Conservation (phyloP, 1,140 invertebrate species). For the Oryzaephilus surinamensis region DNA sequence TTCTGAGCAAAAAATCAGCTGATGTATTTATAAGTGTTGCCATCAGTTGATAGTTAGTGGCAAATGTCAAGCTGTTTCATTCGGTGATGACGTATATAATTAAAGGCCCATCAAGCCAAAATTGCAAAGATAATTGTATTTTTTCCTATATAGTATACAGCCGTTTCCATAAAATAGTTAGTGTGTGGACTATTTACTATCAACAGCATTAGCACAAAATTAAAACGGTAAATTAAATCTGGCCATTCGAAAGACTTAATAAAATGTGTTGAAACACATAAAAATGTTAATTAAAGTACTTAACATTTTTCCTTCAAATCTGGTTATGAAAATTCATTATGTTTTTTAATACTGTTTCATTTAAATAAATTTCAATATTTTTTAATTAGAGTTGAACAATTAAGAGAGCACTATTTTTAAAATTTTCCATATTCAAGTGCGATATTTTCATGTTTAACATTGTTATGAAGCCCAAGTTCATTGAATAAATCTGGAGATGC, state of each 20-base stretch:
- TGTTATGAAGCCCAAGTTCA: not conserved
- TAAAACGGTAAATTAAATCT: no score
- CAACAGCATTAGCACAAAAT: not conserved
- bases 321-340: no score
- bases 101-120: slow-evolving; percentile 5
- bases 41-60: not conserved
- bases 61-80: slow-evolving; percentile 2
- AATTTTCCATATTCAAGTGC: not conserved
- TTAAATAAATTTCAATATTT: slow-evolving; percentile 1
- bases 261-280: no score
- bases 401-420: no score
- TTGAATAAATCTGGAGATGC: slow-evolving; percentile 1
- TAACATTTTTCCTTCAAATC: no score
- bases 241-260: no score
- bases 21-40: slow-evolving; percentile 6
- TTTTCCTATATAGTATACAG: not conserved
- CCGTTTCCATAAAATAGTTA: not conserved
- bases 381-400: no score
- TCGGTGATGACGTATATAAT: no score
- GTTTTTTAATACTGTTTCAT: no score
- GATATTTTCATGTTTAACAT: not conserved
- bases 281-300: no score
- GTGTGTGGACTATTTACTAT: not conserved
- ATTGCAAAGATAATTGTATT: slow-evolving; percentile 4
- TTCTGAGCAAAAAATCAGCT: slow-evolving; percentile 3